phyloP scores from a whole-genome alignment of 1,140 invertebrate species.

The Diuraphis noxia region DNA sequence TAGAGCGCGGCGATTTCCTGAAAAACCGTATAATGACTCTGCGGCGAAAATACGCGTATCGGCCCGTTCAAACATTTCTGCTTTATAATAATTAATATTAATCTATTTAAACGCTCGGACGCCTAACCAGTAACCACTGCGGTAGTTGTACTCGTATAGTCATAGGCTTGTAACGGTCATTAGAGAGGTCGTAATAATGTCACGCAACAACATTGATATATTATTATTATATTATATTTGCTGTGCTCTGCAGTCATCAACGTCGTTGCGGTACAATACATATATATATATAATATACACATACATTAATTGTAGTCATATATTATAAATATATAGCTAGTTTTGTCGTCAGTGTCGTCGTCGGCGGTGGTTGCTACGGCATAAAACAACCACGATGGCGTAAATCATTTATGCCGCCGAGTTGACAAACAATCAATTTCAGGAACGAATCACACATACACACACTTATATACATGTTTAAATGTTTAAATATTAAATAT shows the following conservation, averaged over 20 bases:
- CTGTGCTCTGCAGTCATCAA: background rate
- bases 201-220: background rate
- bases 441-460: background rate
- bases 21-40: background rate
- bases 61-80: background rate
- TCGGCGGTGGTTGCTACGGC: background rate
- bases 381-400: slow-evolving; percentile 17
- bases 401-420: background rate
- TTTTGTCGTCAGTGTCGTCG: background rate
- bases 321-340: background rate
- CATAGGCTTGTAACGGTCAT: background rate
- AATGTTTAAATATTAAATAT: no score
- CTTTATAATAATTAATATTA: background rate
- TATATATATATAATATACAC: background rate
- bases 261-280: background rate
- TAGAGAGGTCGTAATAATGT: background rate
- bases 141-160: no score
- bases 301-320: background rate
- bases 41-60: background rate
- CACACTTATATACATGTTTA: no score
- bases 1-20: background rate
- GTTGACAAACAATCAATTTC: slow-evolving; percentile 25
- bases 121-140: background rate
- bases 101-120: background rate
- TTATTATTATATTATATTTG: background rate